phyloP scores from a whole-genome alignment of 35 echinoderm and acorn worm species.

The Chiridota heheva region DNA sequence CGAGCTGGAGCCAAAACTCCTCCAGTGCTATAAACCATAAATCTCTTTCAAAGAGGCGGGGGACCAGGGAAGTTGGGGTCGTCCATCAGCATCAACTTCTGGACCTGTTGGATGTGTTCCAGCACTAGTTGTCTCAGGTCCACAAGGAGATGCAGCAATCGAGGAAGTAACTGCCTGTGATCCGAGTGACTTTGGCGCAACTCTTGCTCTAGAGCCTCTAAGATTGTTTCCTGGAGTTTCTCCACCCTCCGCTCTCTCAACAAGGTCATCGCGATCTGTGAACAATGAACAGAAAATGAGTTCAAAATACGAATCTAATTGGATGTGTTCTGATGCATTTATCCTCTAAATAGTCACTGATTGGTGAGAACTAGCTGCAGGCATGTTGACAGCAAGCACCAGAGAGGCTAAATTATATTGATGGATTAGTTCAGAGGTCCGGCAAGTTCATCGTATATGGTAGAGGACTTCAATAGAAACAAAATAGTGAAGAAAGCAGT shows the following conservation, averaged over 20 bases:
- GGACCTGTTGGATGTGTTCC: slow-evolving; percentile 94
- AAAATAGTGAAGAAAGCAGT: too few species aligned
- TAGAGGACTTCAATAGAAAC: too few species aligned
- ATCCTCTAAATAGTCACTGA: too few species aligned
- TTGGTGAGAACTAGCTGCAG: too few species aligned
- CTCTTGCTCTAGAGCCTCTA: slow-evolving; percentile 91
- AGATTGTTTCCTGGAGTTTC: slow-evolving; percentile 88
- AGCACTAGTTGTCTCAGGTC: slow-evolving; percentile 91
- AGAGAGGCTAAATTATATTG: too few species aligned
- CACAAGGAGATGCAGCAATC: slow-evolving; percentile 73
- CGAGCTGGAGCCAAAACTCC: too few species aligned
- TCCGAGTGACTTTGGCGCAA: slow-evolving; percentile 82
- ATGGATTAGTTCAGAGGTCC: too few species aligned
- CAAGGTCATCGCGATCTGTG: slow-evolving; percentile 91
- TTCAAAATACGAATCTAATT: neutral
- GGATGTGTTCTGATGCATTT: too few species aligned
- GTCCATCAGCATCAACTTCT: slow-evolving; percentile 86
- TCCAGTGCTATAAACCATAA: slow-evolving; percentile 71
- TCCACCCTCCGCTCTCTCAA: slow-evolving; percentile 79
- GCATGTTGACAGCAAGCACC: too few species aligned
- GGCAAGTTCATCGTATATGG: too few species aligned
- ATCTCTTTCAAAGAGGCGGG: slow-evolving; percentile 91
- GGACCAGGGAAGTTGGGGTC: slow-evolving; percentile 67
- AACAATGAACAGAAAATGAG: neutral
- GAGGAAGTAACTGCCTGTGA: slow-evolving; percentile 68